Evolutionary conservation across 2,888 invertebrate genomes (phyloP), one percentile per base, ranked within the genome.

Genomic region (Zelleria hepariella): DNA sequence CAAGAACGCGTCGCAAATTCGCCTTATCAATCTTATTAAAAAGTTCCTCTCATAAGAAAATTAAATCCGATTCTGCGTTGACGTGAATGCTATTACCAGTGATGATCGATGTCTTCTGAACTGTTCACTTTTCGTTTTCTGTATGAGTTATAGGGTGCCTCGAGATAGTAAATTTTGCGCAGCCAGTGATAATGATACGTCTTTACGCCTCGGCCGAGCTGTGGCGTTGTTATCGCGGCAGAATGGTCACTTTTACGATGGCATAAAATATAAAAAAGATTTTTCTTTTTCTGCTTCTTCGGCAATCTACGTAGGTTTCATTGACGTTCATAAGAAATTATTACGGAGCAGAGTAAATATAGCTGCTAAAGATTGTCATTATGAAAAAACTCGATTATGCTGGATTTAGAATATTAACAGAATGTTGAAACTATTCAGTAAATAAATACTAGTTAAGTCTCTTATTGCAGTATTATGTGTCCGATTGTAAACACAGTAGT

Each of bases 201-300:
- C 65, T 62, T 64, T 61, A 63, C 62, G 64, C 64, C 64, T 62
- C 66, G 65, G 65, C 64, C 62, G 65, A 65, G 65, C 64, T 62
- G 65, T 63, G 65, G 61, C 62, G 66, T 68, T 71, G 69, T 74
- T 72, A 74, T 67, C 70, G 66, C 64, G 47, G 62, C 62, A 67
- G 67, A 74, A 76, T 74, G 73, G 72, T 72, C 76, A 75, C 67
- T 74, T 77, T 78, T 78, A 78, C 70, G 72, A 68, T 63, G 68
- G 59, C 67, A 77, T 78, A 77, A 78, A 78, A 73, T 74, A 69
- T 69, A 72, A 69, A 67, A 68, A 42, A 42, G 32, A 69, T 72
- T 67, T 68, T 55, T 24, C 25, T 53, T 53, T 10, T 32, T 20
- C 20, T 69, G 67, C 65, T 63, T 63, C 64, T 62, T 64, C 64